Percentiles rank a stretch among this genome's conserved stretches.
These are phyloP conservation scores for Chloropsis cyanopogon DNA, from an alignment of 2,113 vertebrate genomes.

Conservation along the genomic window DNA sequence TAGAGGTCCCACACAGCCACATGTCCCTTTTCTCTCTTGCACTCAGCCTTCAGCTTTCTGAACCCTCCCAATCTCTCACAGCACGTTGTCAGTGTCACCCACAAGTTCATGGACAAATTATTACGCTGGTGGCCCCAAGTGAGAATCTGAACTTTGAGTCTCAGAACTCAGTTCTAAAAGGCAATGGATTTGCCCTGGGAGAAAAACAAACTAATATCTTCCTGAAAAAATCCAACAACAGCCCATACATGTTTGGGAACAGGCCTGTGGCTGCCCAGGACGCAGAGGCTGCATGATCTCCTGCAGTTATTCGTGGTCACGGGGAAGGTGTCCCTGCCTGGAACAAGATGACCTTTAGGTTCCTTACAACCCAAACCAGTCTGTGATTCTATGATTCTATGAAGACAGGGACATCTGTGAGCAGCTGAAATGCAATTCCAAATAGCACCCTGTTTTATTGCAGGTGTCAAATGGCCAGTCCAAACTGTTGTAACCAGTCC, in stretches of 20 bases:
- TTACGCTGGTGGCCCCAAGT: not conserved
- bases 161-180: not conserved
- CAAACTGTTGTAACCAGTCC: not conserved
- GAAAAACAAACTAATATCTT: not conserved
- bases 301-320: not conserved
- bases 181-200: not conserved
- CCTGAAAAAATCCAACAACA: not conserved
- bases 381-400: not conserved
- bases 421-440: not conserved
- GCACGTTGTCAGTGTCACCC: fast-evolving
- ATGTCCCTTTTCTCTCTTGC: not conserved
- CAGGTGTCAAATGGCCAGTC: not conserved
- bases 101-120: not conserved
- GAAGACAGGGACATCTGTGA: not conserved
- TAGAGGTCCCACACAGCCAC: not conserved
- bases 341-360: not conserved
- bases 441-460: fast-evolving
- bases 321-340: not conserved
- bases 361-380: not conserved
- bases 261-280: not conserved
- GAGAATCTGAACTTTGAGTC: not conserved
- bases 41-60: not conserved
- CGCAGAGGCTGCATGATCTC: not conserved
- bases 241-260: not conserved
- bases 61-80: not conserved